Base-by-base conservation (phyloP, 1,140 invertebrate species). In the Daktulosphaira vitifoliae region DNA sequence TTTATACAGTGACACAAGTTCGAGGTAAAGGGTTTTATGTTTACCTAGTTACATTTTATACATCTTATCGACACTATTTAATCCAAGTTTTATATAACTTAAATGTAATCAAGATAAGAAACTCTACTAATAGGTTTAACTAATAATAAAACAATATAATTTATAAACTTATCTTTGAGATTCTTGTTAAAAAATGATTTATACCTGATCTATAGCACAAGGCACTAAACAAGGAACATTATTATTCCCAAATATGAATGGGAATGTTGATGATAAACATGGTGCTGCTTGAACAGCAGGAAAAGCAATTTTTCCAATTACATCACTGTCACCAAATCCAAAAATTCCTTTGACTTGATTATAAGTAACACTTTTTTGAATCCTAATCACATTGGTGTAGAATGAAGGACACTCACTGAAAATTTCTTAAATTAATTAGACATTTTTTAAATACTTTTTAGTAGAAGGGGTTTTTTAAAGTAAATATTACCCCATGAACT, bases 291-390 rank as follows among this genome's bases (percentile, higher is more conserved):
- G 94, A 54, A 95, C 88, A 0, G 95, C 87, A 1, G 97, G 96
- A 76, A 99, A 99, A 11, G 85, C 83, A 33, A 98, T 96, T 83
- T 99, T 99, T 50, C 93, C 96, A 72, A 99, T 94, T 25, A 88
- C 86, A 79, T 91, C 92, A 69, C 91, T 95, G 66, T 97, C 96
- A 13, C 85, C 86, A 76, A 99, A 99, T 1, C 97, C 97, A 79
- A 99, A 99, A 68, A 98, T 98, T 13, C 91, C 92, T 77, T 85
- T 91, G 2, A 86, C 84, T 78, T 99, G 96, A 76, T 98, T 99
- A 71, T 89, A 97, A 0, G 94, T 99, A 0, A 99, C 91, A 74
- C 84, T 84, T 72, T 88, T 95, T 77, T 94, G 89, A 73, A 98
- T 88, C 71, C 87, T 80, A 11, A 92, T 80, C 76, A 98, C 88